These are phyloP conservation scores for Synergus japonicus DNA, from an alignment of 2,888 invertebrate species.

Conservation along the genomic window DNA sequence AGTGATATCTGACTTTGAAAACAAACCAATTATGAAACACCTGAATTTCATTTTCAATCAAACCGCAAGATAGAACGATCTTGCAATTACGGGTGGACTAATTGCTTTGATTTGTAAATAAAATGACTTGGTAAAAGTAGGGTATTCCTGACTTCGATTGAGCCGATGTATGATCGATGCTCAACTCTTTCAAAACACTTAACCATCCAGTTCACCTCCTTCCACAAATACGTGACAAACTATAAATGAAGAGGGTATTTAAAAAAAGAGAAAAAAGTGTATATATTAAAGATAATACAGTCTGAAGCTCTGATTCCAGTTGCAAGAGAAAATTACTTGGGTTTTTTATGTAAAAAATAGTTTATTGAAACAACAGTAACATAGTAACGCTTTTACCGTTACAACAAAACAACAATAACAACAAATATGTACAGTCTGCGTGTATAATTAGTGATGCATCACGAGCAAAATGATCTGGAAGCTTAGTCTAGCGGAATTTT, in stretches of 20 bases:
- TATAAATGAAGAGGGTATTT: not conserved
- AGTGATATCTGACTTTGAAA: not conserved
- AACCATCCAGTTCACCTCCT: constrained; percentile 33
- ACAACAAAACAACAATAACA: not conserved
- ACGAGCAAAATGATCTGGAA: no score
- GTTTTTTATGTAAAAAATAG: not conserved
- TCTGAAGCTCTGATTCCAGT: not conserved
- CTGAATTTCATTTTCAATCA: not conserved
- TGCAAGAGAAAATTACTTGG: not conserved
- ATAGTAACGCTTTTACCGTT: not conserved
- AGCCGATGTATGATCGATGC: constrained; percentile 10
- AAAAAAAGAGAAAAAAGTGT: not conserved
- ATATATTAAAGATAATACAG: not conserved
- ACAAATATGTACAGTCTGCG: not conserved
- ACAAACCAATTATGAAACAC: not conserved
- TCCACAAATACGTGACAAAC: constrained; percentile 33
- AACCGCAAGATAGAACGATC: constrained; percentile 1
- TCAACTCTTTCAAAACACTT: constrained; percentile 30
- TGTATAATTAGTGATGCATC: no score
- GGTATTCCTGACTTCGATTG: constrained; percentile 28
- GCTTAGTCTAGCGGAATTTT: no score
- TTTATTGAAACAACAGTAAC: constrained; percentile 17
- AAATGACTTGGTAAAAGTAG: constrained; percentile 23
- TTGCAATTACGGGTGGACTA: constrained; percentile 26
- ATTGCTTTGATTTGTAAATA: constrained; percentile 39